Evolutionary conservation across 2,113 vertebrate species (phyloP).

Genomic region (Strigops habroptila): DNA sequence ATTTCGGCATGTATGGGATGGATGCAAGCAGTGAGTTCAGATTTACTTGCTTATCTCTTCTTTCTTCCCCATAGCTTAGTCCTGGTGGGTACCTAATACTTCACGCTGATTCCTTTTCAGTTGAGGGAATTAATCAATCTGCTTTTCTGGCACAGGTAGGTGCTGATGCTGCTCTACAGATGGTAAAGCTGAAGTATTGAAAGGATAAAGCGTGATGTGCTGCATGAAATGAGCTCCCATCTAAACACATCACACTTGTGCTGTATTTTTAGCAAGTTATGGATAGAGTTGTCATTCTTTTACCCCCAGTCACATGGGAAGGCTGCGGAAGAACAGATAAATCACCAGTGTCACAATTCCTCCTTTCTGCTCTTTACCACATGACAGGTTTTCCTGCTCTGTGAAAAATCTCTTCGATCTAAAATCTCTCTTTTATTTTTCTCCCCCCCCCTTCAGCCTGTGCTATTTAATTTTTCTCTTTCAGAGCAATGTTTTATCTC

Average conservation of each 20-base stretch:
- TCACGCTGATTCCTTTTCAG: neutral
- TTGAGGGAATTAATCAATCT: neutral
- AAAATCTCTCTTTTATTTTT: neutral
- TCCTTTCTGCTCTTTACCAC: neutral
- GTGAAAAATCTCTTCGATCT: neutral
- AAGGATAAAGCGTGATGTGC: neutral
- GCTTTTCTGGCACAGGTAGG: neutral
- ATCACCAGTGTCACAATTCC: neutral
- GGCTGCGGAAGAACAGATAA: neutral
- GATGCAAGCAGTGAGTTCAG: neutral
- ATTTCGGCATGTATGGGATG: neutral
- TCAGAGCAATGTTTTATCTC: neutral
- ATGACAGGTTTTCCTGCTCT: neutral
- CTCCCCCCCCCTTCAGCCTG: neutral
- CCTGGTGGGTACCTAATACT: neutral
- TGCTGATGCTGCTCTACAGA: neutral
- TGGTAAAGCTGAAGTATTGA: neutral
- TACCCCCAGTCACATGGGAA: neutral
- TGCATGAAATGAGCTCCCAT: neutral
- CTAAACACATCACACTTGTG: neutral
- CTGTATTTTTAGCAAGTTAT: neutral
- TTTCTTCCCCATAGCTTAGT: neutral
- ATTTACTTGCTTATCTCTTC: neutral
- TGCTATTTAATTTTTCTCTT: neutral
- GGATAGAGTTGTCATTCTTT: neutral